Base-by-base conservation (phyloP, 2,888 invertebrate species). In the Tipula unca region DNA sequence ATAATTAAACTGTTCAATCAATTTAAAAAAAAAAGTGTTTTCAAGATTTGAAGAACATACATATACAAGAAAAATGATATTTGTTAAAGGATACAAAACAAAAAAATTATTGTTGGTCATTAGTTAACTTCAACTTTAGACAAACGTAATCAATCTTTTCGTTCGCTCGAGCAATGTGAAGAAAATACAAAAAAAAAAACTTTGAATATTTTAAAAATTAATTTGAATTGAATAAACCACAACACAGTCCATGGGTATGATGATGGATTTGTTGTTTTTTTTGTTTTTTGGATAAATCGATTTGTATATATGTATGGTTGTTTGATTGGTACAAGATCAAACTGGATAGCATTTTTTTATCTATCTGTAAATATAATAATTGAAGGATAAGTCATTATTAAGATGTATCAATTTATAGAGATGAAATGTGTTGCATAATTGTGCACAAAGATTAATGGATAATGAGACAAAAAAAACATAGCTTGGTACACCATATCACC, bases 1-100 rank as follows among this genome's bases (percentile, higher is more conserved):
- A 69, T 69, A 69, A 69, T 69, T 69, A 69, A 69, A 69, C 69
- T 69, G 69, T 69, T 69, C 69, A 69, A 69, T 69, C 69, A 20
- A 69, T 69, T 69, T 69, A 69, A 54, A 54, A 69, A 69, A 54
- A 54, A 69, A 20, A 69, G 69, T 69, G 69, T 69, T 69, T 69
- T 69, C 25, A 69, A 25, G 69, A 69, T 69, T 69, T 25, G 1
- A 25, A 69, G 1, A 6, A 25, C 1, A 20, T 69, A 25, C 8
- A 54, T 54, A 25, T 25, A 42, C 1, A 69, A 69, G 69, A 69
- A 69, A 69, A 69, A 69, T 69, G 20, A 69, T 69, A 25, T 69
- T 69, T 69, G 69, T 69, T 69, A 69, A 69, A 69, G 69, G 69
- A 69, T 69, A 69, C 69, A 69, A 25, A 69, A 39, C 5, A 1